Evolutionary conservation across 2,113 vertebrate genomes (phyloP), one percentile per base, ranked within the genome.

Genomic region (Gymnarchus niloticus): DNA sequence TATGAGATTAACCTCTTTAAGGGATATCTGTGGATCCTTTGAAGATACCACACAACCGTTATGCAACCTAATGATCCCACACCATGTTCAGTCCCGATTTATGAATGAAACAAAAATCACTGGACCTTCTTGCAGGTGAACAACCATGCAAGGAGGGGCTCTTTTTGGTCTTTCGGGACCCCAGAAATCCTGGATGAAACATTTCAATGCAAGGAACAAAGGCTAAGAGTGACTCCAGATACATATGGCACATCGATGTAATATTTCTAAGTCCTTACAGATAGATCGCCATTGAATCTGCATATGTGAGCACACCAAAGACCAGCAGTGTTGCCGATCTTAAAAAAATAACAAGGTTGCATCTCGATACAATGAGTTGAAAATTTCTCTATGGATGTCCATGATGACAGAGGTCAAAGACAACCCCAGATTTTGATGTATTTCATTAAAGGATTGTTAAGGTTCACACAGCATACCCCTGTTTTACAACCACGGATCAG

Each of bases 401-500:
- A 2, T 78, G 44, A 81, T 52, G 33, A 25, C 8, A 48, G 49
- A 2, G 25, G 48, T 48, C 23, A 28, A 25, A 52, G 52, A 52
- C 49, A 54, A 33, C 25, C 78, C 49, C n/a, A 81, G 46, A 81
- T 33, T 52, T 48, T 78, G 51, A 51, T 54, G 77, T 80, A n/a
- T 81, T 52, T 23, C 78, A 54, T 1, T 54, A 81, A 54, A 81
- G 23, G 78, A 81, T 28, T 28, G 78, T 81, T 52, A 81, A 54
- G 46, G 10, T 80, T 80, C 46, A 80, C 23, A 41, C 41, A 48
- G n/a, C 76, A 49, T 48, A 52, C 46, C 49, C 52, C 33, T 54
- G n/a, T 81, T 52, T 81, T 81, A 49, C 78, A 81, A 19, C 78
- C 8, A 12, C 5, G 78, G 78, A 54, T 52, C 78, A 81, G n/a